phyloP scores from a whole-genome alignment of 2,888 invertebrate species.

The Drosophila niveifrons region DNA sequence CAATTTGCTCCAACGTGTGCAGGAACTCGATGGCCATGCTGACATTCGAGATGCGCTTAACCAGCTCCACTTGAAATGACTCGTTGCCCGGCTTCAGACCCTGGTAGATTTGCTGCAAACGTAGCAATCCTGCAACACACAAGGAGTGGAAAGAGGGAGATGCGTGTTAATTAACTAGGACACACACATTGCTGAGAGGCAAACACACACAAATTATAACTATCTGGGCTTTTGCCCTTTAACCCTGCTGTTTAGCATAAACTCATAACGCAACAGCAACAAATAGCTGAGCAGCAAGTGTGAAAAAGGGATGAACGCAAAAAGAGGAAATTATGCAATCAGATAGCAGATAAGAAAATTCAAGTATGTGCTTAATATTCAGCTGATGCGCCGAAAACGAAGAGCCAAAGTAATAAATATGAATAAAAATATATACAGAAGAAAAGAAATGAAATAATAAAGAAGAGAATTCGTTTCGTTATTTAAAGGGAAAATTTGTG shows the following conservation, averaged over 20 bases:
- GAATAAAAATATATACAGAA: neutral
- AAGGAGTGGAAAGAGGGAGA: slow-evolving; percentile 2
- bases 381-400: neutral
- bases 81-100: slow-evolving; percentile 93
- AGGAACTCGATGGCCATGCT: slow-evolving; percentile 95
- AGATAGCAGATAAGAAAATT: slow-evolving; percentile 11
- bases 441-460: neutral
- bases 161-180: slow-evolving; percentile 25
- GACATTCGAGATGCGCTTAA: slow-evolving; percentile 94
- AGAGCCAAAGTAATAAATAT: neutral
- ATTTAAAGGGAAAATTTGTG: neutral
- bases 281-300: slow-evolving; percentile 7
- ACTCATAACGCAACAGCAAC: slow-evolving; percentile 2
- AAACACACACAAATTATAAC: slow-evolving; percentile 29
- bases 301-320: neutral
- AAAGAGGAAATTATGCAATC: slow-evolving; percentile 13
- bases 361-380: slow-evolving; percentile 3
- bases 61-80: slow-evolving; percentile 94
- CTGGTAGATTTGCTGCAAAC: slow-evolving; percentile 97
- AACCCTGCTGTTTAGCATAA: slow-evolving; percentile 17
- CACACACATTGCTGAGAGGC: slow-evolving; percentile 6
- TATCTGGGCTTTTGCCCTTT: slow-evolving; percentile 12
- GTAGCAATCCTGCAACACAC: slow-evolving; percentile 90
- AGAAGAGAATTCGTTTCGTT: neutral
- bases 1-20: slow-evolving; percentile 92